Conservation (phyloP, 2,797 vertebrate species). For the Pipistrellus pygmaeus region DNA sequence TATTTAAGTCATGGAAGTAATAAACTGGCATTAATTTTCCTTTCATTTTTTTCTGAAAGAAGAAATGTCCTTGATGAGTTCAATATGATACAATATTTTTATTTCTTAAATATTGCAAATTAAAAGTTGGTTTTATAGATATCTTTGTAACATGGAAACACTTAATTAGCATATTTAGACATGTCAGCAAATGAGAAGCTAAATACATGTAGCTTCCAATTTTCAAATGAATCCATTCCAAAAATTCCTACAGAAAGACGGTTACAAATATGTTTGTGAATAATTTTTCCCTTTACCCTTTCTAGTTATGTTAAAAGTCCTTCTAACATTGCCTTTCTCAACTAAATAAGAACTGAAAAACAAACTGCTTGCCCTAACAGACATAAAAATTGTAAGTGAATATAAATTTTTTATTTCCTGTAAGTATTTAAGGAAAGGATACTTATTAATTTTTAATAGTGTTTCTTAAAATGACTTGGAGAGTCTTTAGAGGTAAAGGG, state of each 20-base stretch:
- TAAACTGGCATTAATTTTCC: conserved; percentile 8
- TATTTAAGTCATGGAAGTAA: not conserved
- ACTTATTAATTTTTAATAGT: not conserved
- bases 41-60: not conserved
- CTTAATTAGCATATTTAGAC: conserved; percentile 37
- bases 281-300: not conserved
- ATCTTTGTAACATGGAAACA: not conserved
- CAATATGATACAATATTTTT: conserved; percentile 3
- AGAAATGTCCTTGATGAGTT: not conserved
- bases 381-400: not conserved
- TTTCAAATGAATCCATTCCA: conserved; percentile 6
- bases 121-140: conserved; percentile 32
- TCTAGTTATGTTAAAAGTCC: not conserved
- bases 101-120: conserved; percentile 17
- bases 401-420: not conserved
- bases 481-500: not conserved
- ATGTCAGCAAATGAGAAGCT: not conserved
- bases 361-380: not conserved
- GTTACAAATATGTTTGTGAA: not conserved
- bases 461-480: not conserved
- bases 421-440: not conserved
- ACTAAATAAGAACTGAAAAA: not conserved
- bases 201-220: not conserved
- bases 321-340: not conserved
- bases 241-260: not conserved